Conservation (phyloP, 35 echinoderm and acorn worm genomes). For the Apostichopus parvimensis region DNA sequence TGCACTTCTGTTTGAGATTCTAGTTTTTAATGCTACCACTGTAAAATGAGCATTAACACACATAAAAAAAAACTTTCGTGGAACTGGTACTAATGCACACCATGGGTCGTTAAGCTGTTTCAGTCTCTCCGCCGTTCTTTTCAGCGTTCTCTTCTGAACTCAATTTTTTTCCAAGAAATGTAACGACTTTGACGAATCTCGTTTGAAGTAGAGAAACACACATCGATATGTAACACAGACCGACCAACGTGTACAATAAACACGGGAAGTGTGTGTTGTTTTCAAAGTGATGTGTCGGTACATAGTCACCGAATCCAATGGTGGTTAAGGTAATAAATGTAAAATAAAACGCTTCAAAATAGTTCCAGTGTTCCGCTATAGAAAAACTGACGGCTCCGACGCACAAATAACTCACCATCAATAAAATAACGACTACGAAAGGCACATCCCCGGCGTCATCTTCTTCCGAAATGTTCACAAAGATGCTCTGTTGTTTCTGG, state of each 20-base stretch:
- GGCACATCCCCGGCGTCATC: conserved; percentile 75
- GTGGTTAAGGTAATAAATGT: conserved; percentile 94
- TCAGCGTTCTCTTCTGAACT: not conserved
- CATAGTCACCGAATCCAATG: conserved; percentile 91
- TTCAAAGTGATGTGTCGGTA: conserved; percentile 80
- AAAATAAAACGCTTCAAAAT: conserved; percentile 79
- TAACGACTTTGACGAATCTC: conserved; percentile 32
- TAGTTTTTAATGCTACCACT: too few relatives aligned
- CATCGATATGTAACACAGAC: conserved; percentile 93
- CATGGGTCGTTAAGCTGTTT: not conserved
- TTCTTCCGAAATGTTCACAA: conserved; percentile 44
- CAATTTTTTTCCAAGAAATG: not conserved
- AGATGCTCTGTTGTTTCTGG: conserved; percentile 32
- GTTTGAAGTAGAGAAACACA: conserved; percentile 83
- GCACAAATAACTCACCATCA: conserved; percentile 68
- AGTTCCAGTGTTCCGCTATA: conserved; percentile 69
- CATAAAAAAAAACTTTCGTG: not conserved
- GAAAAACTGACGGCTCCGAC: conserved; percentile 61
- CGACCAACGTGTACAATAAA: conserved; percentile 75
- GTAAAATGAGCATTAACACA: too few relatives aligned
- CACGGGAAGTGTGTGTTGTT: conserved; percentile 63
- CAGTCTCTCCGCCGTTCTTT: too few relatives aligned
- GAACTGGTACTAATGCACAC: not conserved
- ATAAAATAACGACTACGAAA: conserved; percentile 57
- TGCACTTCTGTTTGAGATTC: too few relatives aligned